Evolutionary conservation across 1,140 invertebrate genomes (phyloP), one percentile per base, ranked within the genome.

Genomic region (Zaprionus taronus): DNA sequence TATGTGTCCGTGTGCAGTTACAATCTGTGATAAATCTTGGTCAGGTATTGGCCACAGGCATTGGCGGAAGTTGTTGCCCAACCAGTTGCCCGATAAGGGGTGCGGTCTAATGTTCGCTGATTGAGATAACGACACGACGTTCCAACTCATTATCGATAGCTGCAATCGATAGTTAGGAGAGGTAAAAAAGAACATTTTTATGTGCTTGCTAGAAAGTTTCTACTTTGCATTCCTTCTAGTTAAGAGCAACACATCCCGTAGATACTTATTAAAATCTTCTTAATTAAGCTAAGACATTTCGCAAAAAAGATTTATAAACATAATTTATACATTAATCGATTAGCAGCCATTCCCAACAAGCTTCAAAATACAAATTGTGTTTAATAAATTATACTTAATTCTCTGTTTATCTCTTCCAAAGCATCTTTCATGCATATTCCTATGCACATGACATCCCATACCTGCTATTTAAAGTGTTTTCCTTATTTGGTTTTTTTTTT

Each of bases 61-160:
- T 66, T 82, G 51, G 72, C 83, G 83, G 83, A 86, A 86, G 83
- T 87, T 71, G 61, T 80, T 70, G 47, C 56, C 38, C 11, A 70
- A 69, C 44, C 61, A 65, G 60, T 71, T 72, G 47, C 47, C 55
- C 34, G 68, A 66, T 76, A 72, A 72, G 68, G 28, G 47, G 47
- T 61, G 63, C 56, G 64, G 56, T 41, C 60, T 31, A 69, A 63
- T 22, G 22, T 22, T 38, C 22, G n/a, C 17, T 38, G 72, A 75
- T 74, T 69, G 38, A 44, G 57, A 56, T 68, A 34, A 41, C 51
- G 15, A 66, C 36, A 66, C 15, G 15, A 20, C 53, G 26, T 44
- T 57, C 53, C n/a, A 31, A 57, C 22, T 17, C 24, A 41, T 65
- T 65, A 55, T 55, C 51, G 63, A 65, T 65, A 49, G 7, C 1